phyloP scores from a whole-genome alignment of 2,888 invertebrate genomes.

The Heterodera filipjevi region DNA sequence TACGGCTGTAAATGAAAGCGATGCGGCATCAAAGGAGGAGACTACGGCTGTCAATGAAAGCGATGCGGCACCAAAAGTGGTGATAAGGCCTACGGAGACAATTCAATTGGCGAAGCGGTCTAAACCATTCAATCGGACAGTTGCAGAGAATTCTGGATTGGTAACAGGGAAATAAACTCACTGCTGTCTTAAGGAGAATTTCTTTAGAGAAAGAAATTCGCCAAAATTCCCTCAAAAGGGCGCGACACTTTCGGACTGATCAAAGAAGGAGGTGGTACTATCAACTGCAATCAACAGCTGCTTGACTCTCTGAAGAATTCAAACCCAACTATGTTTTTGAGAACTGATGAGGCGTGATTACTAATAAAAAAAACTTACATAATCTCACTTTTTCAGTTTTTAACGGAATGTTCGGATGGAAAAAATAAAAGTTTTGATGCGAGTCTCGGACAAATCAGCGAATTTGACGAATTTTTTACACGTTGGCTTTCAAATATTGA shows the following conservation, averaged over 20 bases:
- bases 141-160: neutral
- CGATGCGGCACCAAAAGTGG: neutral
- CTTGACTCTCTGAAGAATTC: neutral
- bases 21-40: no score
- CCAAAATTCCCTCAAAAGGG: neutral
- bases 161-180: neutral
- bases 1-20: no score
- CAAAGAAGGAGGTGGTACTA: neutral
- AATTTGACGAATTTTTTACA: neutral
- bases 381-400: neutral
- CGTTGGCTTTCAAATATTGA: neutral
- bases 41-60: neutral
- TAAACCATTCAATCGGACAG: neutral
- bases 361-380: neutral
- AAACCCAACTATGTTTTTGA: neutral
- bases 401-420: neutral
- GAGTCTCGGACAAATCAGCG: neutral
- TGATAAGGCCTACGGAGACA: neutral
- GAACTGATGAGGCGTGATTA: neutral
- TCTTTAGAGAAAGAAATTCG: neutral
- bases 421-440: neutral
- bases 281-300: neutral
- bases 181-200: no score
- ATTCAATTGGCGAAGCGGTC: conserved; percentile 4
- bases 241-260: neutral